Evolutionary conservation across 1,140 invertebrate genomes (phyloP), one percentile per base, ranked within the genome.

Genomic region (Drosophila fuyamai): DNA sequence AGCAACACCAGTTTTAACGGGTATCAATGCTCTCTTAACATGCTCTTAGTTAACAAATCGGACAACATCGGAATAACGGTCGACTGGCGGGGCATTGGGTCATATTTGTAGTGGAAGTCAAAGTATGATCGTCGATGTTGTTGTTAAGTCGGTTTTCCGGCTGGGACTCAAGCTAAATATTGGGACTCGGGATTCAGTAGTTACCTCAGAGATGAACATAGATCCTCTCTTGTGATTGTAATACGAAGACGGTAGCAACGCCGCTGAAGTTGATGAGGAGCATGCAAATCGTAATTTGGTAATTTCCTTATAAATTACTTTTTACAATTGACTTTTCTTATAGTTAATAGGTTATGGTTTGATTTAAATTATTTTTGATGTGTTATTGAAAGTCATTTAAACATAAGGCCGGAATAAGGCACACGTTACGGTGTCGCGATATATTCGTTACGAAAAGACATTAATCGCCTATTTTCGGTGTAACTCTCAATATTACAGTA

Each of bases 331-430:
- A 7, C 29, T 44, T 38, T 12, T 16, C 40, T 53, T 63, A 29
- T 0, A 35, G 9, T 27, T 32, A 40, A 14, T 40, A 9, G 41
- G 23, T 48, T 57, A 13, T 38, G 35, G 14, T 18, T 46, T 23
- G 40, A 32, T 51, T 16, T 35, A 27, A 41, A 16, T 66, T 27
- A 41, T 70, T 41, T 66, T 56, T 63, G 35, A 72, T 72, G 58
- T 47, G 48, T 70, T 79, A 76, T 79, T 79, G 59, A 76, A 81
- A 81, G 58, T 79, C 62, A 72, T 81, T 80, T 81, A 67, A 89
- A 89, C 81, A 81, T 84, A 89, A 89, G 84, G 85, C 85, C 85
- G 62, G 81, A 81, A 76, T 90, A 90, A 90, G 85, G 85, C 85
- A 90, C 85, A 79, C 75, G 79, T 81, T 90, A 50, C 79, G 57